phyloP scores from a whole-genome alignment of 2,888 invertebrate species.

The Drosophila cognata region DNA sequence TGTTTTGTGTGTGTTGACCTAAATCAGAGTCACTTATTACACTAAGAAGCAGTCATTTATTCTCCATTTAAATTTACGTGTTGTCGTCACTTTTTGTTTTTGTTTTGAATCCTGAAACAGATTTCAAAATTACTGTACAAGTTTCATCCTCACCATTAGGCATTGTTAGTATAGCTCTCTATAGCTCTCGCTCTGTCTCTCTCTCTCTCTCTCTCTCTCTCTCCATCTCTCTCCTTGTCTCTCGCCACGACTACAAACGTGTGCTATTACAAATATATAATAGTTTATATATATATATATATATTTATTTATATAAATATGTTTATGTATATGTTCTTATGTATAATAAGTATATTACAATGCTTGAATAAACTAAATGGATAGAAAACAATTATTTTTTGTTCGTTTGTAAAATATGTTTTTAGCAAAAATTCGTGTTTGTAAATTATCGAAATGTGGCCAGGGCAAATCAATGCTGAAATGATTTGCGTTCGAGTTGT shows the following conservation, averaged over 20 bases:
- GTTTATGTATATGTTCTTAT: slow-evolving; percentile 40
- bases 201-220: neutral
- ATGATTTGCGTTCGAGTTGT: slow-evolving; percentile 12
- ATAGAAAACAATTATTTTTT: slow-evolving; percentile 33
- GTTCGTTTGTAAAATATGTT: slow-evolving; percentile 31
- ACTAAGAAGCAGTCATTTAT: slow-evolving; percentile 85
- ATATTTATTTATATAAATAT: slow-evolving; percentile 22
- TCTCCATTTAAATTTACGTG: slow-evolving; percentile 83
- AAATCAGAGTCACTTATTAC: slow-evolving; percentile 77
- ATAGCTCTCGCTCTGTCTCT: slow-evolving; percentile 21
- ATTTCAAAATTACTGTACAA: slow-evolving; percentile 79
- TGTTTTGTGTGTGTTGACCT: slow-evolving; percentile 58
- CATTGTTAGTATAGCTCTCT: slow-evolving; percentile 36
- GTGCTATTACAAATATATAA: slow-evolving; percentile 61
- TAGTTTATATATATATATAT: slow-evolving; percentile 43
- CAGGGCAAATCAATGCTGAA: slow-evolving; percentile 42
- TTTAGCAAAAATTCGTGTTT: slow-evolving; percentile 43
- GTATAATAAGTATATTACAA: slow-evolving; percentile 64
- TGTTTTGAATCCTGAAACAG: slow-evolving; percentile 76
- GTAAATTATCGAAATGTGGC: slow-evolving; percentile 55
- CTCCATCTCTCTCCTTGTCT: neutral
- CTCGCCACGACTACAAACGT: slow-evolving; percentile 62
- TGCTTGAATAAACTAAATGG: slow-evolving; percentile 39
- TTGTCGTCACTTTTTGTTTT: slow-evolving; percentile 74
- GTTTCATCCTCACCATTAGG: slow-evolving; percentile 42